A percentile compares a stretch with the other conserved stretches of the same genome.
Evolutionary conservation across 2,888 invertebrate genomes (phyloP).

Genomic region (Neelides folsomi): DNA sequence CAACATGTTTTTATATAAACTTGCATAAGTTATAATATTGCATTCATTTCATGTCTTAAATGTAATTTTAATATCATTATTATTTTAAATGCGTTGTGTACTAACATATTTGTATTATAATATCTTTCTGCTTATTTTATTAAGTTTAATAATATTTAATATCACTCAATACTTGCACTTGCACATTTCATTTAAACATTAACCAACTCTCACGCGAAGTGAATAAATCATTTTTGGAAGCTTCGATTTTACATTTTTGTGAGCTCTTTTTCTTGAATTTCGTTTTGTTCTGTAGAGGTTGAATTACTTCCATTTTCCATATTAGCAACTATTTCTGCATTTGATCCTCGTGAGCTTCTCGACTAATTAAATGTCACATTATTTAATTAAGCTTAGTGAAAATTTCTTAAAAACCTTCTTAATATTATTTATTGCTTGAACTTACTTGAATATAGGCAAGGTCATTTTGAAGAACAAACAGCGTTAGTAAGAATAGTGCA

Average conservation of each 20-base stretch:
- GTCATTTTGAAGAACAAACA: slow-evolving; percentile 24
- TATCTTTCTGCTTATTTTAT: neutral
- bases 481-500: slow-evolving; percentile 24
- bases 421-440: neutral
- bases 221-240: slow-evolving; percentile 24
- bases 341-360: slow-evolving; percentile 4
- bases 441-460: slow-evolving; percentile 18
- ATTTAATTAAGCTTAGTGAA: neutral
- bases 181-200: neutral
- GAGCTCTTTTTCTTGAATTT: neutral
- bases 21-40: no score
- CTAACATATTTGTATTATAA: neutral
- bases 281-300: neutral
- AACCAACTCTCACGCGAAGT: no score
- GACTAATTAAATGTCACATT: neutral
- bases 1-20: no score
- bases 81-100: slow-evolving; percentile 2
- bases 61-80: slow-evolving; percentile 5
- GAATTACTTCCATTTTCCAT: slow-evolving; percentile 8
- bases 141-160: neutral
- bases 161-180: neutral
- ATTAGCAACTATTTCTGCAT: slow-evolving; percentile 10
- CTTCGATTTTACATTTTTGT: slow-evolving; percentile 1
- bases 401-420: neutral
- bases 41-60: neutral